Conservation (phyloP, 1,140 invertebrate genomes). For the Hycleus cichorii region DNA sequence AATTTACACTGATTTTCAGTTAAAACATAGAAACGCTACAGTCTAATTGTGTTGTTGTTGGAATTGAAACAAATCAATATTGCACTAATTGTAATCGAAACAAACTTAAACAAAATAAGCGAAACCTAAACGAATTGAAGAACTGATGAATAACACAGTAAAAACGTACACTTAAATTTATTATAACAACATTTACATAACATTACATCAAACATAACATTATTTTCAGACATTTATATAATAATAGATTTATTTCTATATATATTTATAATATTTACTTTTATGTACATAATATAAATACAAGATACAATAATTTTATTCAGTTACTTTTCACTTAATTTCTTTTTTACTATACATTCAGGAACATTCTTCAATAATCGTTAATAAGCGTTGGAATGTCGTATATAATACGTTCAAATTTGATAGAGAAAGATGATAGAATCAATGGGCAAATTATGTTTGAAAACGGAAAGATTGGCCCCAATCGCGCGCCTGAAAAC, state of each 20-base stretch:
- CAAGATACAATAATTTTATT: conserved; percentile 21
- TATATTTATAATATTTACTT: not conserved
- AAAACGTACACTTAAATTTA: conserved; percentile 15
- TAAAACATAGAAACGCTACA: conserved; percentile 12
- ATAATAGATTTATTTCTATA: not conserved
- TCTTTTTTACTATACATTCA: conserved; percentile 19
- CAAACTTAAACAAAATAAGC: not conserved
- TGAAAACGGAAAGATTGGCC: too few relatives aligned
- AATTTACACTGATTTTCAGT: conserved; percentile 6
- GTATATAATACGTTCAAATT: conserved; percentile 4
- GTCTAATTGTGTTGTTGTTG: not conserved
- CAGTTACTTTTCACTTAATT: not conserved
- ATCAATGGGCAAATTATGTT: too few relatives aligned
- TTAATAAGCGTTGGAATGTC: conserved; percentile 33
- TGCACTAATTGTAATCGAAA: conserved; percentile 3
- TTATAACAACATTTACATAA: conserved; percentile 22
- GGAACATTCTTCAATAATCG: conserved; percentile 30
- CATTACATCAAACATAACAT: conserved; percentile 27
- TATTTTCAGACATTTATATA: conserved; percentile 20
- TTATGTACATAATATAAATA: conserved; percentile 28
- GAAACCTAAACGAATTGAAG: too few relatives aligned
- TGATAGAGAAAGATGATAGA: too few relatives aligned
- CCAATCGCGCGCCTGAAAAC: too few relatives aligned
- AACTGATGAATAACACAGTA: conserved; percentile 5
- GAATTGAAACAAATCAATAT: conserved; percentile 5